A percentile compares a stretch with the other conserved stretches of the same genome.
Conservation (phyloP, 2,888 invertebrate genomes). For the Drosophila imparisetae region DNA sequence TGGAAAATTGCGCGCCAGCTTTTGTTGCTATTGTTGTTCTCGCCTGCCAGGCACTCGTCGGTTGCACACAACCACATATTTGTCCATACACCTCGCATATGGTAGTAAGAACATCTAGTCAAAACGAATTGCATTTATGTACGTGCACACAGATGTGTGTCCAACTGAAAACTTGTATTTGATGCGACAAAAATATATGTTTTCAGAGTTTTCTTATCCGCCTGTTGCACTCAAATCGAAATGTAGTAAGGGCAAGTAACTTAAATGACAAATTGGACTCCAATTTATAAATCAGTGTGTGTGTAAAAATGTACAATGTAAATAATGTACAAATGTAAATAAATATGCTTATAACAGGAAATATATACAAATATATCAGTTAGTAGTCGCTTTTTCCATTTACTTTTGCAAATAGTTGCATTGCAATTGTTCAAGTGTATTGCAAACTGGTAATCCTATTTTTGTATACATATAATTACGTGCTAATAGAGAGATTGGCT, state of each 20-base stretch:
- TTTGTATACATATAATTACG: not conserved
- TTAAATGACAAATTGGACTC: not conserved
- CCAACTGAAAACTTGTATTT: slow-evolving; percentile 33
- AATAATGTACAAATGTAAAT: no score
- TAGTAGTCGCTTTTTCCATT: not conserved
- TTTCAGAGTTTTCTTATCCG: slow-evolving; percentile 22
- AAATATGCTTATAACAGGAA: not conserved
- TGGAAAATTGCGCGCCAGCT: slow-evolving; percentile 10
- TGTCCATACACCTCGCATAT: no score
- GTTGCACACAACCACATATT: slow-evolving; percentile 17
- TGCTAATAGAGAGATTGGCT: not conserved
- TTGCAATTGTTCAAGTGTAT: not conserved
- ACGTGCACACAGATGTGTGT: not conserved
- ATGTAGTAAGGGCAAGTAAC: not conserved
- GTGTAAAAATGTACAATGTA: not conserved
- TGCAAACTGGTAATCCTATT: not conserved
- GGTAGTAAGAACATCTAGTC: slow-evolving; percentile 7
- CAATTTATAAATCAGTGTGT: not conserved
- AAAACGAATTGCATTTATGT: slow-evolving; percentile 15
- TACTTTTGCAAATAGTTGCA: not conserved
- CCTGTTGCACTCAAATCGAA: slow-evolving; percentile 42
- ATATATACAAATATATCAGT: not conserved
- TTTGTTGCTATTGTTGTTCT: slow-evolving; percentile 9
- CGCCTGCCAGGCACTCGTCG: slow-evolving; percentile 10
- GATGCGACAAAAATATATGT: slow-evolving; percentile 25